Evolutionary conservation across 2,888 invertebrate species (phyloP).

Genomic region (Imbricaverruca yamaguchii): DNA sequence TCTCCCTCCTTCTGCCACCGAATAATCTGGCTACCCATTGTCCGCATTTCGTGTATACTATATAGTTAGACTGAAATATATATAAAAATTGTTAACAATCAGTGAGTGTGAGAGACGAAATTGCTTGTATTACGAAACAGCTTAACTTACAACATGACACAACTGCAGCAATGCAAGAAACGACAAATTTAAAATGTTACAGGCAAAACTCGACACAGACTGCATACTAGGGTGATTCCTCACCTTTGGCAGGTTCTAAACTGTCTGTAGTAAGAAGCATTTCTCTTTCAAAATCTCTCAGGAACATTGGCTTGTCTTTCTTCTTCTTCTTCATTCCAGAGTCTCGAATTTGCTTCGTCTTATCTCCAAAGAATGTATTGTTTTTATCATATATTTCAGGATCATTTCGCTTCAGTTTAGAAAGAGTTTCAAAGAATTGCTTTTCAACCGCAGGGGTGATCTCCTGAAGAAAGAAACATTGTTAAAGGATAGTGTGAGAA

Average conservation of each 20-base stretch:
- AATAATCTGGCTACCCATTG: too few relatives aligned
- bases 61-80: too few relatives aligned
- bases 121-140: too few relatives aligned
- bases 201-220: too few relatives aligned
- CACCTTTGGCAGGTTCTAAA: background rate
- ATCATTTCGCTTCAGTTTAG: background rate
- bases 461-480: background rate
- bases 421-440: background rate
- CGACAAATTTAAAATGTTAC: too few relatives aligned
- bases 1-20: too few relatives aligned
- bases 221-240: background rate
- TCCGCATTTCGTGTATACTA: too few relatives aligned
- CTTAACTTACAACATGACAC: too few relatives aligned
- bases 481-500: background rate
- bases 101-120: too few relatives aligned
- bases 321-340: conserved; percentile 38
- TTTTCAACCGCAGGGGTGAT: background rate
- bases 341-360: background rate
- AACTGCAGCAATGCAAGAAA: too few relatives aligned
- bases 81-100: too few relatives aligned
- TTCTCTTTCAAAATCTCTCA: conserved; percentile 72
- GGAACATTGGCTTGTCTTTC: conserved; percentile 53
- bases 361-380: background rate
- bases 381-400: background rate
- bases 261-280: conserved; percentile 62